Base-by-base conservation (phyloP, 2,113 vertebrate species). In the Pituophis catenifer region DNA sequence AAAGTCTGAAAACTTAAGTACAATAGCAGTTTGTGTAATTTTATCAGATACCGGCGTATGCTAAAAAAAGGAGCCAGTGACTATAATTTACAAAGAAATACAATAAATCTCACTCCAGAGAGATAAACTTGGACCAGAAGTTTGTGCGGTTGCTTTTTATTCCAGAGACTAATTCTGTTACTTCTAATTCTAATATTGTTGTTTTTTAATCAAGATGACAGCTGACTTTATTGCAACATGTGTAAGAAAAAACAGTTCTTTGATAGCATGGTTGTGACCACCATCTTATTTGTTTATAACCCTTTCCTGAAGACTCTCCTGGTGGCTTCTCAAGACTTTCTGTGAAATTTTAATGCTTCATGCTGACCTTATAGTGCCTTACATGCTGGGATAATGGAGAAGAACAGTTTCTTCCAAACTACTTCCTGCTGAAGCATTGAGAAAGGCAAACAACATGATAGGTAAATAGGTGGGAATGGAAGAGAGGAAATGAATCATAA, bases 1-100 rank as follows among this genome's bases (percentile, higher is more conserved):
- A 95, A 92, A 94, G 94, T 91, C 93, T 75, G 38, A 6, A n/a
- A 95, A 24, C 91, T 94, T 65, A 89, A 86, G 93, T 17, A 29
- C 23, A 29, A 59, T 33, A 81, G 70, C 17, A 70, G 11, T 81
- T 29, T 38, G 15, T 38, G 7, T 38, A 75, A 75, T 33, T 81
- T 81, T 38, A 38, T 81, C 33, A 81, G n/a, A 33, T 3, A 75
- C 6, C 33, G 13, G 6, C n/a, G 0, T 38, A 33, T 33, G 15
- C 6, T 33, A 33, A 75, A 75, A 19, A 75, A 75, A 75, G 70
- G 33, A 81, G 2, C 70, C 33, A 81, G 7, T 5, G 3, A 81
- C 17, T 81, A 81, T 38, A 38, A 81, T 38, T 81, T 81, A 81
- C 15, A 21, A 19, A 81, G 33, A 81, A 81, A 38, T 81, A 38